Conservation (phyloP, 2,113 vertebrate genomes). For the Pimephales promelas region DNA sequence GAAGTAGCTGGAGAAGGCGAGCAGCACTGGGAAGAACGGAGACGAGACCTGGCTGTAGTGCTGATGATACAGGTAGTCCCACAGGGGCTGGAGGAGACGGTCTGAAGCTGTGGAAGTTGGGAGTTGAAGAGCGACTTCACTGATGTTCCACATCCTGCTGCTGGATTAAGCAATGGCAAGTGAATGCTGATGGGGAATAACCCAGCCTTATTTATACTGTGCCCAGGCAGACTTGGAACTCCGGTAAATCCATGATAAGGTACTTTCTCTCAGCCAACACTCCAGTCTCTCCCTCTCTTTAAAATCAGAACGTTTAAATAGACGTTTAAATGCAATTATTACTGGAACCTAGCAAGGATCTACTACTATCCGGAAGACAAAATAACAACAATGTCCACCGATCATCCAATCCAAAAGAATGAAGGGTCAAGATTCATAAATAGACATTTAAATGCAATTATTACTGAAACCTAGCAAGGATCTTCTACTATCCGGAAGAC, state of each 20-base stretch:
- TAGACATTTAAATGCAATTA: not conserved
- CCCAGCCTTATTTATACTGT: slow-evolving; percentile 60
- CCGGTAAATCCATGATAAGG: not conserved
- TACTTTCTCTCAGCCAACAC: not conserved
- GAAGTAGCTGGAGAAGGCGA: slow-evolving; percentile 70
- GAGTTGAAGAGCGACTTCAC: slow-evolving; percentile 31
- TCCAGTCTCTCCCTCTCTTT: not conserved
- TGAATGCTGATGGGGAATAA: slow-evolving; percentile 12
- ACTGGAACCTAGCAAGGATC: not conserved
- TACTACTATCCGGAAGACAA: not conserved
- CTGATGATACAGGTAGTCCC: slow-evolving; percentile 68
- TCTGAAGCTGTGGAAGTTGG: slow-evolving; percentile 48
- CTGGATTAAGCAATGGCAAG: slow-evolving; percentile 33
- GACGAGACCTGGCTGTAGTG: slow-evolving; percentile 65
- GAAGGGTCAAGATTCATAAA: too few species aligned
- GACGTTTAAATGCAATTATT: not conserved
- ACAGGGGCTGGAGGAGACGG: slow-evolving; percentile 67
- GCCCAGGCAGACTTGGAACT: slow-evolving; percentile 27
- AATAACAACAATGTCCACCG: not conserved
- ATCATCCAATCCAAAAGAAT: not conserved
- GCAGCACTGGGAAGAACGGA: slow-evolving; percentile 67
- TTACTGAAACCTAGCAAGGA: not conserved
- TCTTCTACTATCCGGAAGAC: not conserved
- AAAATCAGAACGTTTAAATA: not conserved
- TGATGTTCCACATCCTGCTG: slow-evolving; percentile 65